Percentiles rank a stretch among this genome's conserved stretches.
Conservation (phyloP, 2,888 invertebrate genomes). For the Agrilus biguttatus region DNA sequence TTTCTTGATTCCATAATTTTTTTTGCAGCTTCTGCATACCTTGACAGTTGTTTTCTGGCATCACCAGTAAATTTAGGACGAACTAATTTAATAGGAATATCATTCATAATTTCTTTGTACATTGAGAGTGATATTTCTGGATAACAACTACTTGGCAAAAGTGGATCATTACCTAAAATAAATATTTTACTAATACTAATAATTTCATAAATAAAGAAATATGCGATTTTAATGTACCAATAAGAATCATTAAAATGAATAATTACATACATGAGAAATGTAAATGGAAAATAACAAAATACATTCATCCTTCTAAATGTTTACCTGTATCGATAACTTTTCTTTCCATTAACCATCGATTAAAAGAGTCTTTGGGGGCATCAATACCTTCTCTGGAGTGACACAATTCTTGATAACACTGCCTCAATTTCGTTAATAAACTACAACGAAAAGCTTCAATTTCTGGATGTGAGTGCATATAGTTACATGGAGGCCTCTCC, state of each 20-base stretch:
- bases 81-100: conserved; percentile 91
- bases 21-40: conserved; percentile 91
- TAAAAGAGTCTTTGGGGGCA: conserved; percentile 92
- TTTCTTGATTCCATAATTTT: conserved; percentile 92
- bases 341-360: conserved; percentile 91
- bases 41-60: conserved; percentile 74
- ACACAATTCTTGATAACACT: conserved; percentile 88
- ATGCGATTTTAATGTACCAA: too few relatives aligned
- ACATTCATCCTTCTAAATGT: neutral
- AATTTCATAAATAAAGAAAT: too few relatives aligned
- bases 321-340: conserved; percentile 69
- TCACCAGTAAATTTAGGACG: conserved; percentile 92
- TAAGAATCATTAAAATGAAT: neutral
- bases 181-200: neutral
- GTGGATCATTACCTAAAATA: conserved; percentile 68
- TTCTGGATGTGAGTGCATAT: conserved; percentile 89
- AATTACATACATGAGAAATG: neutral
- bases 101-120: conserved; percentile 97
- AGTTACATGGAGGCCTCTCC: conserved; percentile 71
- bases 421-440: conserved; percentile 68
- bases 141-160: conserved; percentile 82
- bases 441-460: conserved; percentile 77
- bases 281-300: neutral
- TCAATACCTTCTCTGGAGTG: conserved; percentile 86
- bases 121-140: conserved; percentile 87